Evolutionary conservation across 2,797 vertebrate species (phyloP), one percentile per base, ranked within the genome.

Genomic region (Myotis vivesi): DNA sequence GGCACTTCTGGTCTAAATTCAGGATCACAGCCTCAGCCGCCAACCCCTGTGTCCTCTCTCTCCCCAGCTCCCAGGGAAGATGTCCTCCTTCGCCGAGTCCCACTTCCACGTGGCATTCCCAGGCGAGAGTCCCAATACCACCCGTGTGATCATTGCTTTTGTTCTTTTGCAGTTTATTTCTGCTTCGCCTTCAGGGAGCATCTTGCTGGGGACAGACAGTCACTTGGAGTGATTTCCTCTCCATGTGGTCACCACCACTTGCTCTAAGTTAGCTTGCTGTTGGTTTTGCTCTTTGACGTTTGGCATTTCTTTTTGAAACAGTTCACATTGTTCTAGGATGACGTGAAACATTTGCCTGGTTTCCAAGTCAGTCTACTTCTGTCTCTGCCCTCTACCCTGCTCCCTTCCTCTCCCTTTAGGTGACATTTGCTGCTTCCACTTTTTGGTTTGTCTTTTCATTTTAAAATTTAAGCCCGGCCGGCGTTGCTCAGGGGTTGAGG

Each of bases 141-240:
- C 28, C 38, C 36, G 6, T 51, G 28, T 41, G 20, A 41, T 59
- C 15, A 33, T 23, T 36, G 51, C n/a, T 30, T 23, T 57, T 44
- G 87, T 69, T 44, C 28, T 51, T 79, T 83, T 77, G 71, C 22
- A 22, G 44, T 75, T 91, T 38, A 6, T 36, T 88, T 81, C 38
- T 89, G 79, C 73, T 85, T 85, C 86, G 62, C 75, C 77, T 46
- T 92, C 55, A 30, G 82, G 92, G 64, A 88, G 44, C 44, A 28
- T 92, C 25, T 72, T 41, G 2, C 51, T 69, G 38, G 83, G 71
- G 66, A 36, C 7, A 3, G 22, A 25, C 16, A 33, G 75, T 75
- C 71, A 17, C 25, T 41, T 44, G 53, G 49, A 92, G 19, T 28
- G 23, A 85, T 11, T 49, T 83, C 28, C 66, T 80, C 20, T 64